Evolutionary conservation across 2,888 invertebrate genomes (phyloP).

Genomic region (Ichneumoninae sp.): DNA sequence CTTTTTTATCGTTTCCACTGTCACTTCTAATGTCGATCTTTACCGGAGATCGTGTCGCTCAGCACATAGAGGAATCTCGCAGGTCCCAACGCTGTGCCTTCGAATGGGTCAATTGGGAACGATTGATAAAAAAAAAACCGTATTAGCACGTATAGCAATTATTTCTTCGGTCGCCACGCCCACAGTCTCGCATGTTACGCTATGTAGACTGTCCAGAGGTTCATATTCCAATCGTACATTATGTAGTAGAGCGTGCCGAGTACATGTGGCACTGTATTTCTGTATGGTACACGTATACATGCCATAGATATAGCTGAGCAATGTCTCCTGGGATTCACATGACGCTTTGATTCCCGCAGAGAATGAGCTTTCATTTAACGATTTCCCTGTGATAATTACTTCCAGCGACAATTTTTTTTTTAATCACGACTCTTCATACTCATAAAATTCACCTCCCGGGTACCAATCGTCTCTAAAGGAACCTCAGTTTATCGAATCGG

Average conservation of each 20-base stretch:
- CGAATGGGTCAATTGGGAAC: slow-evolving; percentile 78
- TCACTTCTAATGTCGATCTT: no score
- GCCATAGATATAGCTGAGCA: neutral
- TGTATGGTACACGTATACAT: neutral
- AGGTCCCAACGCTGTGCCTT: slow-evolving; percentile 56
- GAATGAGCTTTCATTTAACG: neutral
- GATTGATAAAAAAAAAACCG: slow-evolving; percentile 75
- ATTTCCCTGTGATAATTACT: neutral
- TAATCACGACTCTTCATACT: no score
- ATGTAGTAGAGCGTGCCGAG: slow-evolving; percentile 24
- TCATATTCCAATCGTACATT: slow-evolving; percentile 24
- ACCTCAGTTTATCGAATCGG: no score
- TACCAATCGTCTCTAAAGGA: no score
- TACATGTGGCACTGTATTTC: neutral
- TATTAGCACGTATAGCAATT: slow-evolving; percentile 80
- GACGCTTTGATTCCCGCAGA: slow-evolving; percentile 9
- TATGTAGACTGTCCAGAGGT: slow-evolving; percentile 19
- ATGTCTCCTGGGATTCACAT: neutral
- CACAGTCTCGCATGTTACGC: slow-evolving; percentile 48
- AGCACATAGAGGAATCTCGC: slow-evolving; percentile 57
- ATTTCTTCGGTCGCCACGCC: slow-evolving; percentile 67
- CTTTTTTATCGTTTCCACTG: no score
- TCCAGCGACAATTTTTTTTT: neutral
- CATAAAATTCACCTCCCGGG: no score
- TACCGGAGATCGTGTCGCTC: slow-evolving; percentile 1